Conservation (phyloP, 1,140 invertebrate genomes). For the Bombus impatiens region DNA sequence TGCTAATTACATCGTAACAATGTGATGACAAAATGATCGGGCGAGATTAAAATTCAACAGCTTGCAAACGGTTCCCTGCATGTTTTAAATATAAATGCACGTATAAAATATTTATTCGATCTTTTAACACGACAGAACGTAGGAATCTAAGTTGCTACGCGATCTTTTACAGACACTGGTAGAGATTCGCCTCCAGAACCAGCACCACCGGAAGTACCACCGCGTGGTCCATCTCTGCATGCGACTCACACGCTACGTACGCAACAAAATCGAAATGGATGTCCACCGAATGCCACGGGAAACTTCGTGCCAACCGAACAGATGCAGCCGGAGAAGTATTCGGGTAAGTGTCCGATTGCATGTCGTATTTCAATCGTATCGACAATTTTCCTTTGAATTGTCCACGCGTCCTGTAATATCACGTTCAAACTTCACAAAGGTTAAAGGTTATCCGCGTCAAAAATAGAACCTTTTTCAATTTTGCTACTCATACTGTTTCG, state of each 20-base stretch:
- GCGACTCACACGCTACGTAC: constrained; percentile 77
- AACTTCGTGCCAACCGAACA: constrained; percentile 71
- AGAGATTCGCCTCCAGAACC: constrained; percentile 88
- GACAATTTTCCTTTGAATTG: background rate
- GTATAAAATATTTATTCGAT: background rate
- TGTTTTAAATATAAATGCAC: background rate
- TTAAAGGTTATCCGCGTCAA: too few species aligned
- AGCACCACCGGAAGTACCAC: constrained; percentile 88
- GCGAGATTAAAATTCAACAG: background rate
- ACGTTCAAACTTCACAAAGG: background rate
- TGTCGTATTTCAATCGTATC: background rate
- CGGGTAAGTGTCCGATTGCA: constrained; percentile 68
- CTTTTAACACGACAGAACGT: too few species aligned
- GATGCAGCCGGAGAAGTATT: constrained; percentile 71
- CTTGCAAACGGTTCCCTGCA: background rate
- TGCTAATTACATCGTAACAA: background rate
- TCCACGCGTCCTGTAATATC: background rate
- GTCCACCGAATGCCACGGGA: constrained; percentile 70
- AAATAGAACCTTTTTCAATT: too few species aligned
- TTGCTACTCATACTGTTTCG: too few species aligned
- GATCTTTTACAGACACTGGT: constrained; percentile 81
- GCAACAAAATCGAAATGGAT: constrained; percentile 74
- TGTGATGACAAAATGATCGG: background rate
- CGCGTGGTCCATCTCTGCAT: constrained; percentile 87
- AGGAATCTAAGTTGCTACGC: background rate